Conservation (phyloP, 2,888 invertebrate genomes). For the Phrixothrix hirtus region DNA sequence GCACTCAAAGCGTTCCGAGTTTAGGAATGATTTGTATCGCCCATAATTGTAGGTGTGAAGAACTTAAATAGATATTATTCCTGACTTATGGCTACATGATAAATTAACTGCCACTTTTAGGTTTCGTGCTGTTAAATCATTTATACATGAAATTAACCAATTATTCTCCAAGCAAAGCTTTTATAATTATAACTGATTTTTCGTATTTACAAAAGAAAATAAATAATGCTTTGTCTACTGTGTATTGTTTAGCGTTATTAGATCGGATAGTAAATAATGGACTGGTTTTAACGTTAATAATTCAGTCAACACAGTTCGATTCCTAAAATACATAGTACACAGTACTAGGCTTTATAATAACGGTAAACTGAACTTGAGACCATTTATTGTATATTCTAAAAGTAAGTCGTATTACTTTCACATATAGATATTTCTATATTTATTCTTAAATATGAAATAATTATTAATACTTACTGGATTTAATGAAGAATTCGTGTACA, state of each 20-base stretch:
- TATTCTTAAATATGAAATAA: too few relatives aligned
- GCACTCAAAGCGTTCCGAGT: too few relatives aligned
- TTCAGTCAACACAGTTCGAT: not conserved
- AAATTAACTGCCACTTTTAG: constrained; percentile 16
- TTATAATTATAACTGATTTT: constrained; percentile 15
- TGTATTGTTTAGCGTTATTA: constrained; percentile 1
- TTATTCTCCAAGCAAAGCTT: constrained; percentile 8
- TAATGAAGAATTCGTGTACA: too few relatives aligned
- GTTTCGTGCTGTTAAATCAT: constrained; percentile 14
- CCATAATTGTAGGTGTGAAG: constrained; percentile 13
- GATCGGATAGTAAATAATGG: constrained; percentile 6
- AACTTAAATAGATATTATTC: constrained; percentile 14
- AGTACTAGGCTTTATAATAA: too few relatives aligned
- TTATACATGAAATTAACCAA: constrained; percentile 13
- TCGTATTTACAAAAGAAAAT: constrained; percentile 5
- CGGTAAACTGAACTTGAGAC: too few relatives aligned
- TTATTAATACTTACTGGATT: too few relatives aligned
- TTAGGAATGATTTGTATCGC: constrained; percentile 12
- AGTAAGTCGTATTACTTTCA: too few relatives aligned
- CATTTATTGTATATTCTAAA: too few relatives aligned
- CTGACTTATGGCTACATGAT: constrained; percentile 16
- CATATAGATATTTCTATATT: too few relatives aligned
- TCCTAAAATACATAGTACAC: too few relatives aligned
- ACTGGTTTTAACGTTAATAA: not conserved
- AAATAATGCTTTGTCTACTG: not conserved